Evolutionary conservation across 1,140 invertebrate species (phyloP).

Genomic region (Caerostris extrusa): DNA sequence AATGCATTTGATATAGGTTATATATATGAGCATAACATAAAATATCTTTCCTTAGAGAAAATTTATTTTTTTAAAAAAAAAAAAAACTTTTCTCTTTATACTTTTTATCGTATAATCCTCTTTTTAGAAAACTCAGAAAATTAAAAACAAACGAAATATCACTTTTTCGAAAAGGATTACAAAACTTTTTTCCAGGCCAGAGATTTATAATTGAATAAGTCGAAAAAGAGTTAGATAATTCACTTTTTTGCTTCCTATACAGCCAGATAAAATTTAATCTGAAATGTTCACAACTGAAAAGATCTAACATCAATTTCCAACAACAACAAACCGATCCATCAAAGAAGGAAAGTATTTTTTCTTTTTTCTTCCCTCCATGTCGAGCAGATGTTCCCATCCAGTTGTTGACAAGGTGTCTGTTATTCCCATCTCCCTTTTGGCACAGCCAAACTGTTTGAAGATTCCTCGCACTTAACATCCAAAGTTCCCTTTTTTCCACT

Average conservation of each 20-base stretch:
- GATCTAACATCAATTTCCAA: neutral
- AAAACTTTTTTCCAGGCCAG: too few relatives aligned
- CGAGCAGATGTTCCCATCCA: neutral
- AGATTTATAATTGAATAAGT: too few relatives aligned
- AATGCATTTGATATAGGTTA: too few relatives aligned
- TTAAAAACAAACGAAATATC: too few relatives aligned
- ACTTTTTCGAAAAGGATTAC: too few relatives aligned
- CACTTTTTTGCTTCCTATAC: neutral
- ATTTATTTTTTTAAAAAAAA: too few relatives aligned
- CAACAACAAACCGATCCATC: slow-evolving; percentile 24
- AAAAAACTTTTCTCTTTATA: too few relatives aligned
- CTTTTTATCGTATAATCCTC: too few relatives aligned
- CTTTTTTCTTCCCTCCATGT: neutral
- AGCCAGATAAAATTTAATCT: slow-evolving; percentile 18
- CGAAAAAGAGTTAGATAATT: neutral
- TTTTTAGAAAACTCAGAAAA: too few relatives aligned
- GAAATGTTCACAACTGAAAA: neutral
- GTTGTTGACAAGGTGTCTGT: slow-evolving; percentile 1
- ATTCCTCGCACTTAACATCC: neutral
- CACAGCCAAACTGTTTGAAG: neutral
- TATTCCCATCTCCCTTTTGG: neutral
- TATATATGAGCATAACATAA: too few relatives aligned
- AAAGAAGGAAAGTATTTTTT: too few relatives aligned
- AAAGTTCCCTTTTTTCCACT: neutral
- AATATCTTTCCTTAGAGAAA: too few relatives aligned